Evolutionary conservation across 2,113 vertebrate species (phyloP), one percentile per base, ranked within the genome.

Genomic region (Psephotus haematonotus): DNA sequence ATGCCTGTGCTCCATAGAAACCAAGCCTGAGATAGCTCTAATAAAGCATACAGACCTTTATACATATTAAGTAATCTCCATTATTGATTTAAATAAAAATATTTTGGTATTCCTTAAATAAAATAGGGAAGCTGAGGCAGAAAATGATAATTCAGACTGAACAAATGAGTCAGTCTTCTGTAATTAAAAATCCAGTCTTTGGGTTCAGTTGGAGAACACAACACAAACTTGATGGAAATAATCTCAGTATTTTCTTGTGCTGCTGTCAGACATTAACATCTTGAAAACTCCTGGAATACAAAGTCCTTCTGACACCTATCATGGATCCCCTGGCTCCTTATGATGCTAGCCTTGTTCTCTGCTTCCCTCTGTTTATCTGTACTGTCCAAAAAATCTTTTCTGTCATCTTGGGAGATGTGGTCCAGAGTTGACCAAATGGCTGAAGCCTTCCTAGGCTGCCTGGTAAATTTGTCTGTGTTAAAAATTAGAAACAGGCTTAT

Each of bases 31-130:
- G 28, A 27, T 17, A 46, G 57, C 39, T 76, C 35, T 55, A 13
- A 10, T 64, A 28, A 71, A 2, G 1, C 0, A 0, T 28, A 41
- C 19, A 60, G 33, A 24, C 25, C 15, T 69, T 70, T n/a, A 7
- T 39, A 39, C 3, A 11, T 3, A 7, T 53, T 24, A 67, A n/a
- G 17, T 59, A 46, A 60, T 60, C 15, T 75, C 16, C 0, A 0
- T n/a, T 57, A 52, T 10, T 67, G 57, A 62, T 55, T 53, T 44
- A 44, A 52, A 84, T 60, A 23, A 71, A 44, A 75, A 4, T 33
- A 4, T 60, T 81, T 86, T 86, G 5, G 1, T 63, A 25, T 63
- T 91, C 55, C 20, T 67, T 78, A 67, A 18, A 6, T 33, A 63
- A 70, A 11, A 11, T 14, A 47, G 75, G 35, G 47, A 82, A 84